These are phyloP conservation scores for Dynastes grantii DNA, from an alignment of 2,888 invertebrate species.

Conservation along the genomic window DNA sequence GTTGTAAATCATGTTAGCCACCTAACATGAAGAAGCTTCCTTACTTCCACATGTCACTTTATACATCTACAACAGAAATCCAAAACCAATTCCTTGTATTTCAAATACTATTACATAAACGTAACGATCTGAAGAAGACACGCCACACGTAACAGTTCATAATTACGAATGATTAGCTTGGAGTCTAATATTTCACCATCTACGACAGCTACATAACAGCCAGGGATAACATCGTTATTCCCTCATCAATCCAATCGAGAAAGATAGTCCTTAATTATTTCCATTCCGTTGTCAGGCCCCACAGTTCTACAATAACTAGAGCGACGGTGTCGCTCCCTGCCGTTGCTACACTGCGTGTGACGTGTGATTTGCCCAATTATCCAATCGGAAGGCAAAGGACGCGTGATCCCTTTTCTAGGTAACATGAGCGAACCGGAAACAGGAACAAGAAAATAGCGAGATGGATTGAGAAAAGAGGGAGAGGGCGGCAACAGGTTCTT, in stretches of 20 bases:
- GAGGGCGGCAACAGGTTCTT: constrained; percentile 15
- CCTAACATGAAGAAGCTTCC: too few relatives aligned
- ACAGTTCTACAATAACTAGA: not conserved
- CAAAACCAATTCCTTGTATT: too few relatives aligned
- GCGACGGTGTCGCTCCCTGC: not conserved
- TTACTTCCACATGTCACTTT: too few relatives aligned
- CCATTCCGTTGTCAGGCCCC: constrained; percentile 15
- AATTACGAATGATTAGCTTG: not conserved
- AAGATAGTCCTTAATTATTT: constrained; percentile 16
- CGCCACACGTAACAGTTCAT: not conserved
- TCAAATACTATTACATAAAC: too few relatives aligned
- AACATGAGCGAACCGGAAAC: not conserved
- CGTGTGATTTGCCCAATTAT: constrained; percentile 17
- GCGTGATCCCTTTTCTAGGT: constrained; percentile 5
- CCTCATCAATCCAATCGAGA: not conserved
- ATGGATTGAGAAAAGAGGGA: not conserved
- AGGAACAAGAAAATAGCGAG: constrained; percentile 4
- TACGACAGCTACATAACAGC: not conserved
- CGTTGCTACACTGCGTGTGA: constrained; percentile 12
- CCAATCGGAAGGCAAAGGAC: constrained; percentile 29
- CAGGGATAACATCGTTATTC: not conserved
- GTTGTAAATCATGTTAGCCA: too few relatives aligned
- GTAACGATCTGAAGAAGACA: too few relatives aligned
- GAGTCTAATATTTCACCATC: not conserved
- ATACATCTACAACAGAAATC: too few relatives aligned